Base-by-base conservation (phyloP, 2,888 invertebrate genomes). In the Ctenicera cuprea region DNA sequence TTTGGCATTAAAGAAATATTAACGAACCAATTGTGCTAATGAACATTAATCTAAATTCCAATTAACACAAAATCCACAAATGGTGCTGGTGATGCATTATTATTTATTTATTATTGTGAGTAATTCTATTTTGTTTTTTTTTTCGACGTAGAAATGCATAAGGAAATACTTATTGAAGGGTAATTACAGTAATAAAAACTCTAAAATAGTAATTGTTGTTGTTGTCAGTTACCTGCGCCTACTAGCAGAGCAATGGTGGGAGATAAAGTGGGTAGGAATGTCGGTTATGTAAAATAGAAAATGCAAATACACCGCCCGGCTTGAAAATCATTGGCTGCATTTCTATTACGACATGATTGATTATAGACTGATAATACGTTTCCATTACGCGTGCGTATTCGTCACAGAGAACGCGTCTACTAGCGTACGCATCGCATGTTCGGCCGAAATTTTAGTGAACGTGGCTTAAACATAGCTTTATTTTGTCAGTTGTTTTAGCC, bases 301-400 rank as follows among this genome's bases (percentile, higher is more conserved):
- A 61, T 14, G 30, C 48, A 45, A 63, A 63, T 63, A 63, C 43
- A 18, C 63, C 43, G 45, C 48, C 30, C 43, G 45, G 63, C 30
- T 30, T 63, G 63, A 11, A 63, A 63, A 63, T 48, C 43, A 61
- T 61, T 41, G 38, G 38, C 43, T 61, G 61, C 30, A 57, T 18
- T 57, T 66, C 66, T 43, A 54, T 54, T 62, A 41, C 41, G 66
- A 66, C 41, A 41, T 57, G 66, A 66, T 66, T 66, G 66, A 66
- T 66, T 66, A 66, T 66, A 45, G 54, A 66, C 66, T 54, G 61
- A 68, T 68, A 68, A 30, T 59, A 33, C 38, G 22, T 45, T 66
- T 37, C 67, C 67, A 63, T 66, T 73, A 73, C 73, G 73, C 73
- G 26, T 73, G 73, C 73, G 73, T 68, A 33, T 62, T 64, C 20